These are phyloP conservation scores for Catharus bicknelli DNA, from an alignment of 2,113 vertebrate genomes.

Conservation along the genomic window DNA sequence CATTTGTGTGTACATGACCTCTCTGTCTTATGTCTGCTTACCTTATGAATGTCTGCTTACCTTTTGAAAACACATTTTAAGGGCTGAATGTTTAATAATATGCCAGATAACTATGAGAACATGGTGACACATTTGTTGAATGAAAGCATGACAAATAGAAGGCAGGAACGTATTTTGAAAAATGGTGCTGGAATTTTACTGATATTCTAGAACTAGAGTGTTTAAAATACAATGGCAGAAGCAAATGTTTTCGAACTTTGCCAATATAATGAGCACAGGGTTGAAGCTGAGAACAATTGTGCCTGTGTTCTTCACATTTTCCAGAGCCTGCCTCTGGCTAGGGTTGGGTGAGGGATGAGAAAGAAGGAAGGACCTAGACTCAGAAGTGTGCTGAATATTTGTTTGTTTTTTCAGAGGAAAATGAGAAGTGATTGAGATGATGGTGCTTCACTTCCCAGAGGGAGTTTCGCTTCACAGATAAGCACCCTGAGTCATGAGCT, in stretches of 20 bases:
- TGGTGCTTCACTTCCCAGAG: slow-evolving; percentile 38
- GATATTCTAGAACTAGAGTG: not conserved
- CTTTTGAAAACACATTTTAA: not conserved
- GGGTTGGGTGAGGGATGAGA: slow-evolving; percentile 21
- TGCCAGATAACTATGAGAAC: not conserved
- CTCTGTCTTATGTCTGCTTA: not conserved
- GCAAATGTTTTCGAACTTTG: not conserved
- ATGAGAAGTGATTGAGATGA: slow-evolving; percentile 42
- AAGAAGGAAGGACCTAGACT: slow-evolving; percentile 7
- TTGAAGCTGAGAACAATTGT: not conserved
- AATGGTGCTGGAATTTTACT: not conserved
- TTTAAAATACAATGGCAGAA: not conserved
- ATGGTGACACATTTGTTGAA: not conserved
- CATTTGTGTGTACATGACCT: not conserved
- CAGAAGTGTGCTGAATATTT: slow-evolving; percentile 29
- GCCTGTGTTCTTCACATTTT: not conserved
- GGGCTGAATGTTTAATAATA: not conserved
- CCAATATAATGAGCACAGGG: not conserved
- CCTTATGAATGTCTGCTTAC: not conserved
- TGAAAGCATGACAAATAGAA: not conserved
- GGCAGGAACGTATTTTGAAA: not conserved
- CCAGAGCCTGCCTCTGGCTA: slow-evolving; percentile 21
- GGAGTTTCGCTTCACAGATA: slow-evolving; percentile 42
- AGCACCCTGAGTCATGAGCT: slow-evolving; percentile 42
- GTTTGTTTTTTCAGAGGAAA: slow-evolving; percentile 36